These are phyloP conservation scores for Leptodactylus fallax DNA, from an alignment of 2,797 vertebrate genomes.

Conservation along the genomic window DNA sequence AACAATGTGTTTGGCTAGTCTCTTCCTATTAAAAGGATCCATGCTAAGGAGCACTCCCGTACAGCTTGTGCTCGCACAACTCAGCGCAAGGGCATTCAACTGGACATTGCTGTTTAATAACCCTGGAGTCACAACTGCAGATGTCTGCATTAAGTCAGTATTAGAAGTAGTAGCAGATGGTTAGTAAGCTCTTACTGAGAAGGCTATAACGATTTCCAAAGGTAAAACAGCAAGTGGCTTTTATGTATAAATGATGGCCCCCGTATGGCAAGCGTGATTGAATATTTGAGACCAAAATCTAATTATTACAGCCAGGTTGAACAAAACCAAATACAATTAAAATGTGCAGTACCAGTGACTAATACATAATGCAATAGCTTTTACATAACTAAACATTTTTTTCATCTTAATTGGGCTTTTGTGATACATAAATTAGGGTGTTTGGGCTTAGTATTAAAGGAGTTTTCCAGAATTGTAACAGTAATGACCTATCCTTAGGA, in stretches of 20 bases:
- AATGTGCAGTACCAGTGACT: conserved; percentile 62
- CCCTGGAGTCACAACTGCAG: conserved; percentile 72
- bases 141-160: conserved; percentile 72
- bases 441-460: neutral
- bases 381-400: conserved; percentile 29
- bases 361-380: conserved; percentile 62
- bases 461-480: too few relatives aligned
- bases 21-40: conserved; percentile 26
- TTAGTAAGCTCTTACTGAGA: conserved; percentile 75
- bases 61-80: conserved; percentile 64
- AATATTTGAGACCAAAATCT: conserved; percentile 73
- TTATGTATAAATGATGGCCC: conserved; percentile 75
- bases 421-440: too few relatives aligned
- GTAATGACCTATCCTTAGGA: too few relatives aligned
- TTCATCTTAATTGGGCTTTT: neutral
- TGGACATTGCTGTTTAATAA: conserved; percentile 71
- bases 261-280: conserved; percentile 73
- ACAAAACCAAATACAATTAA: conserved; percentile 70
- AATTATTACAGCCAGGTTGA: conserved; percentile 69
- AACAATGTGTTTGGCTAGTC: conserved; percentile 39
- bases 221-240: conserved; percentile 76
- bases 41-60: conserved; percentile 52
- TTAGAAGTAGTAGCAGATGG: conserved; percentile 76
- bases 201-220: conserved; percentile 73
- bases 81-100: conserved; percentile 73